These are phyloP conservation scores for Loripinus fragilis DNA, from an alignment of 2,888 invertebrate genomes.

Conservation along the genomic window DNA sequence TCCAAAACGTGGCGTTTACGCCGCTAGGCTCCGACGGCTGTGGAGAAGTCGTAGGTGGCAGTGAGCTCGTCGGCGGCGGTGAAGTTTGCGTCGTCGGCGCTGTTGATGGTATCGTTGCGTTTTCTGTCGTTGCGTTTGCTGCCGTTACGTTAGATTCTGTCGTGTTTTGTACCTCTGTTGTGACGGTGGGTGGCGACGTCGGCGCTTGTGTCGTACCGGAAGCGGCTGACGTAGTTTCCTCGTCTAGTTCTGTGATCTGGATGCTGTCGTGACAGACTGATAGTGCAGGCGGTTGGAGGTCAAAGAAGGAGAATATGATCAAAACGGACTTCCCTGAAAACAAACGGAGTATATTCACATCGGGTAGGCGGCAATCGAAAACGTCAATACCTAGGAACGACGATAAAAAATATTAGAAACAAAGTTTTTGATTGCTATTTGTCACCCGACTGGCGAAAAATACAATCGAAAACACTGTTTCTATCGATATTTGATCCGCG, in stretches of 20 bases:
- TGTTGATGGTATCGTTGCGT: neutral
- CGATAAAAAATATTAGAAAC: too few species aligned
- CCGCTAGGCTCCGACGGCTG: neutral
- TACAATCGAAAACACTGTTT: too few species aligned
- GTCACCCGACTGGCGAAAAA: too few species aligned
- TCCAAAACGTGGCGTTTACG: conserved; percentile 19
- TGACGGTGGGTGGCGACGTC: neutral
- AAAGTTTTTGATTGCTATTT: too few species aligned
- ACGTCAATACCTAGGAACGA: too few species aligned
- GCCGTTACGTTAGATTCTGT: neutral
- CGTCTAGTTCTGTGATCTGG: conserved; percentile 20
- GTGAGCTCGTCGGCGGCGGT: neutral
- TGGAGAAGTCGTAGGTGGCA: too few species aligned
- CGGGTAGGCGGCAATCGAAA: too few species aligned
- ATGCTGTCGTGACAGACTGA: conserved; percentile 33
- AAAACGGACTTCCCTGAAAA: conserved; percentile 34
- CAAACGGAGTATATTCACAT: too few species aligned
- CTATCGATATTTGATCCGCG: too few species aligned
- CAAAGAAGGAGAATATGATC: conserved; percentile 41
- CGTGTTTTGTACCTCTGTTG: neutral
- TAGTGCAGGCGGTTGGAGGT: conserved; percentile 29
- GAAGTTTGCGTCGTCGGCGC: neutral
- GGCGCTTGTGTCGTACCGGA: neutral
- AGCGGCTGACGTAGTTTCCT: neutral
- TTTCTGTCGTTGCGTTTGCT: neutral